Evolutionary conservation across 1,140 invertebrate genomes (phyloP), one percentile per base, ranked within the genome.

Genomic region (Schmidtea mediterranea): DNA sequence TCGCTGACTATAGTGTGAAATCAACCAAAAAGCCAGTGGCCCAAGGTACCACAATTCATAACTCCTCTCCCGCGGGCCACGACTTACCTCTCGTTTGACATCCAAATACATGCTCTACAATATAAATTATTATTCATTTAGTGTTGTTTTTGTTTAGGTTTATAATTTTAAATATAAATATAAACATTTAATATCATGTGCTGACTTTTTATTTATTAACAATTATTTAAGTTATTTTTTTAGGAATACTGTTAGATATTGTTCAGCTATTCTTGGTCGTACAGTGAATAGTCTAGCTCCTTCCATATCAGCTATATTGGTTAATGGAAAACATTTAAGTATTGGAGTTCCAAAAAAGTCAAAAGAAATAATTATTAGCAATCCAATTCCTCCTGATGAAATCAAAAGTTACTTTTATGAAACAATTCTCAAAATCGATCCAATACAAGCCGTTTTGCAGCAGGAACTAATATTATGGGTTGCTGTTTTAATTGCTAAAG

Each of bases 221-320:
- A 6, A 10, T 32, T 6, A 10, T 32, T 32, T 6, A 32, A 32
- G 3, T 3, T 32, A 32, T 2, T 45, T 45, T 9, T 45, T 18
- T 32, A 57, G 87, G 87, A 76, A 77, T 50, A 80, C 80, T 36
- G 83, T 98, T 18, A 73, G 90, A 47, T 83, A 89, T 60, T 89
- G 83, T 58, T 86, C 82, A 36, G 82, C 80, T 57, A 70, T 94
- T 43, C 69, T 95, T 19, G 73, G 77, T 59, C 87, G 95, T 60
- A 79, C 83, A 46, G 87, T 95, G 2, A 89, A 95, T 65, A 87
- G 82, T 55, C 83, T 98, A 50, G 90, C 86, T 65, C 90, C 90
- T 15, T 90, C 87, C 58, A 86, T 97, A 49, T 97, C 90, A 22
- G 80, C 81, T 13, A 79, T 95, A 50, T 69, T 97, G 21, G 89